A percentile compares a stretch with the other conserved stretches of the same genome.
phyloP scores from a whole-genome alignment of 1,140 invertebrate species.

The Neotoxoptera formosana region DNA sequence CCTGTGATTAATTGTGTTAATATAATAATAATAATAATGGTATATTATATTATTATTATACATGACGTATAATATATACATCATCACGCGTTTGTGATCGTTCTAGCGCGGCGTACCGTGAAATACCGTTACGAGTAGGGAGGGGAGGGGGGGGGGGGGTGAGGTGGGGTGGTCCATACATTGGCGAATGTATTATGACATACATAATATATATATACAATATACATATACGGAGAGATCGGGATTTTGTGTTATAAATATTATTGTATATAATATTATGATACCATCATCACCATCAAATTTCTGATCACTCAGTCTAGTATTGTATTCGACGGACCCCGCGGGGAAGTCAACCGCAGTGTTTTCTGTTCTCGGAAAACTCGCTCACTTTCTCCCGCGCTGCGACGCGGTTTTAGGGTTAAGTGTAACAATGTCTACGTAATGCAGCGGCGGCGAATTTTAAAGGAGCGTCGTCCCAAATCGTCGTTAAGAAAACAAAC shows the following conservation, averaged over 20 bases:
- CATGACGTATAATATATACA: not conserved
- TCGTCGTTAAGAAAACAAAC: not conserved
- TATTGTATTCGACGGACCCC: not conserved
- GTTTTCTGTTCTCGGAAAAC: not conserved
- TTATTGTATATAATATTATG: not conserved
- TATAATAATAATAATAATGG: conserved; percentile 36
- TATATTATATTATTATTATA: conserved; percentile 22
- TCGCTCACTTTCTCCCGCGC: rapidly evolving
- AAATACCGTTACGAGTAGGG: not conserved
- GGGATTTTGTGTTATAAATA: not conserved
- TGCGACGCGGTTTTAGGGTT: not conserved
- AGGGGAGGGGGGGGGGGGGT: not conserved
- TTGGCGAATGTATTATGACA: not conserved
- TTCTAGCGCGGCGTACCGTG: not conserved
- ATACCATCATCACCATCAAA: not conserved
- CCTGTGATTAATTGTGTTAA: conserved; percentile 34
- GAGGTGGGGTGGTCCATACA: not conserved
- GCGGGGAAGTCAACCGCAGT: not conserved
- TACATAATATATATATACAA: not conserved
- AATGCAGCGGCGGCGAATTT: not conserved
- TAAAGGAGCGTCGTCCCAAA: not conserved
- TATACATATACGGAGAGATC: not conserved
- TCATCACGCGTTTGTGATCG: not conserved
- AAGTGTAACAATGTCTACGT: not conserved
- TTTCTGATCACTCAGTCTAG: not conserved